These are phyloP conservation scores for Zaprionus taronus DNA, from an alignment of 1,140 invertebrate species.

Conservation along the genomic window DNA sequence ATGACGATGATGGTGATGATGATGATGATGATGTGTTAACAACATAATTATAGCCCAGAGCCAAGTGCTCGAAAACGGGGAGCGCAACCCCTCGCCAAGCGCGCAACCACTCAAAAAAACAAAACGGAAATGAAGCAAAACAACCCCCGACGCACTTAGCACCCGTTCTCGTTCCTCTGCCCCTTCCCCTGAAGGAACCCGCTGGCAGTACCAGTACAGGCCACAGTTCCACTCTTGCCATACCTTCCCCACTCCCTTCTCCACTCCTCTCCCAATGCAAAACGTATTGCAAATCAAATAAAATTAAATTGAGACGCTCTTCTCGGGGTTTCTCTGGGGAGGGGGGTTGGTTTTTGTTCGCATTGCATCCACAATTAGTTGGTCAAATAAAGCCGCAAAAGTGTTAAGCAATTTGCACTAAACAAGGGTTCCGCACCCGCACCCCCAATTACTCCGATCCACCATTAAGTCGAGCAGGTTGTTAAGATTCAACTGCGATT, in stretches of 20 bases:
- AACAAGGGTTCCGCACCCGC: slow-evolving; percentile 44
- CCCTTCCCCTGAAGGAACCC: neutral
- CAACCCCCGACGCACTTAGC: slow-evolving; percentile 66
- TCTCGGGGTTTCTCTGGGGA: slow-evolving; percentile 37
- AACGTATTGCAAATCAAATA: slow-evolving; percentile 83
- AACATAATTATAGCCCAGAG: slow-evolving; percentile 83
- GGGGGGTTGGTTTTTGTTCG: neutral
- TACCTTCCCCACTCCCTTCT: neutral
- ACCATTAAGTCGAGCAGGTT: neutral
- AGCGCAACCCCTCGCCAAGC: slow-evolving; percentile 61
- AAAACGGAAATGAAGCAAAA: slow-evolving; percentile 77
- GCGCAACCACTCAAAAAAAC: slow-evolving; percentile 72
- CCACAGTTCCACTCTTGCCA: neutral
- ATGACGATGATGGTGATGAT: slow-evolving; percentile 51
- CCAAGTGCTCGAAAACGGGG: slow-evolving; percentile 58
- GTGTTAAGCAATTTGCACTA: slow-evolving; percentile 80
- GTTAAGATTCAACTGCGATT: neutral
- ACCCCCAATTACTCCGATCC: neutral
- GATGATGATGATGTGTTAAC: slow-evolving; percentile 83
- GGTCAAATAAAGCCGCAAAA: slow-evolving; percentile 81
- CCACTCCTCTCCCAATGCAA: slow-evolving; percentile 53
- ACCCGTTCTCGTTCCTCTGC: slow-evolving; percentile 28
- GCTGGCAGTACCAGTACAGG: slow-evolving; percentile 5
- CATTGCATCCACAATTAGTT: slow-evolving; percentile 72
- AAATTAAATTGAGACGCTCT: slow-evolving; percentile 75